Evolutionary conservation across 2,888 invertebrate genomes (phyloP), one percentile per base, ranked within the genome.

Genomic region (Lordiphosa andalusiaca): DNA sequence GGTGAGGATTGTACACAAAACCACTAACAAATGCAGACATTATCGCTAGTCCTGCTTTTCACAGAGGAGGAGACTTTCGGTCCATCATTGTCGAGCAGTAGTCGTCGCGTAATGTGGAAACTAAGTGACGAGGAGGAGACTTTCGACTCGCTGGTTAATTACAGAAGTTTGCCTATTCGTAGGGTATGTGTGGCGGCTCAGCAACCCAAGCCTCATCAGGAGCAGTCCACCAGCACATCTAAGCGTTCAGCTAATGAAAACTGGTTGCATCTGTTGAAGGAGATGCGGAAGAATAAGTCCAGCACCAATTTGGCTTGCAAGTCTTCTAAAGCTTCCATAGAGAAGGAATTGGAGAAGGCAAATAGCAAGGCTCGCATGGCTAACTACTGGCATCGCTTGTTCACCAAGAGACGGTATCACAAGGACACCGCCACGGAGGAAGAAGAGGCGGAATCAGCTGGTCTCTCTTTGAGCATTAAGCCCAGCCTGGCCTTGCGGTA

Each of bases 61-160:
- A 10, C 30, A 47, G 1, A 13, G 78, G 78, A 60, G 12, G 75
- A 70, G 6, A 54, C 48, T 39, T 52, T 65, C 53, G 55, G 10
- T 1, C 42, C 57, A 4, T 60, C 73, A 30, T 55, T 49, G 9
- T 74, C 78, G 13, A 62, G 64, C 50, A 56, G 64, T 53, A 78
- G 71, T 39, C 84, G 73, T 3, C 63, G 71, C 9, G 73, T 73
- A 13, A 67, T 78, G 68, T 80, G 84, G 80, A 71, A 71, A 21
- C 56, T 58, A 2, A 35, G 12, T 33, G 58, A 50, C 4, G 83
- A 75, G 2, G 80, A 70, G 51, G 80, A 80, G 49, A 67, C 69
- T 13, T 80, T 55, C 9, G 65, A 82, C 21, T 72, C 78, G 4
- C 40, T 78, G 25, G 82, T 84, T 12, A 81, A 61, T 41, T 84